A percentile compares a stretch with the other conserved stretches of the same genome.
Evolutionary conservation across 2,797 vertebrate genomes (phyloP).

Genomic region (Tokudaia muenninki): DNA sequence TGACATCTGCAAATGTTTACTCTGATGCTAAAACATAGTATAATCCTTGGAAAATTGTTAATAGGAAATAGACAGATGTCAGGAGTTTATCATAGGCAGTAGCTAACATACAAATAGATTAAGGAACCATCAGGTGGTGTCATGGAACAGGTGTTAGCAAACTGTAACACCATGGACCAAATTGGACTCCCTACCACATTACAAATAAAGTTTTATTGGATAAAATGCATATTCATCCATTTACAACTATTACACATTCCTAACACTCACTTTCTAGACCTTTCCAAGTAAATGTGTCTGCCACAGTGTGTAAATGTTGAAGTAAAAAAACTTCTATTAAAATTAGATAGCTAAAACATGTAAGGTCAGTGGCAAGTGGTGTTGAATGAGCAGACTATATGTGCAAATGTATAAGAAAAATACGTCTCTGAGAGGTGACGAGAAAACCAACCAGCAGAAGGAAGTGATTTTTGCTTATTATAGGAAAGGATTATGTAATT

Average conservation of each 20-base stretch:
- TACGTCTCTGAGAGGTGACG: neutral
- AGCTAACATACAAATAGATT: neutral
- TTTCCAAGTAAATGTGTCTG: neutral
- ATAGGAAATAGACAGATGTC: neutral
- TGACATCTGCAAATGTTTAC: neutral
- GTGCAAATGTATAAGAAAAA: neutral
- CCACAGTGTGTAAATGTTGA: neutral
- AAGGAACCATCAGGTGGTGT: neutral
- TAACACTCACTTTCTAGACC: neutral
- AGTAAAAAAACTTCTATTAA: neutral
- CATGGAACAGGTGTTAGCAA: neutral
- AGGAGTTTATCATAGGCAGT: neutral
- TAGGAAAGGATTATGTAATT: neutral
- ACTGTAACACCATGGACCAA: neutral
- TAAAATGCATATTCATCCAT: neutral
- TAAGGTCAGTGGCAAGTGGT: neutral
- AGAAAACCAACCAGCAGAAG: neutral
- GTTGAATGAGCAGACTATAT: neutral
- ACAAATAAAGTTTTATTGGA: constrained; percentile 25
- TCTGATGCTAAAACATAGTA: neutral
- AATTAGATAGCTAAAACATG: neutral
- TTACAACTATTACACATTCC: neutral
- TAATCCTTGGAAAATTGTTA: neutral
- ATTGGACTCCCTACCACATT: neutral
- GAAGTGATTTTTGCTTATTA: neutral